A percentile compares a stretch with the other conserved stretches of the same genome.
These are phyloP conservation scores for Drosophila sproati DNA, from an alignment of 1,140 invertebrate species.

Conservation along the genomic window DNA sequence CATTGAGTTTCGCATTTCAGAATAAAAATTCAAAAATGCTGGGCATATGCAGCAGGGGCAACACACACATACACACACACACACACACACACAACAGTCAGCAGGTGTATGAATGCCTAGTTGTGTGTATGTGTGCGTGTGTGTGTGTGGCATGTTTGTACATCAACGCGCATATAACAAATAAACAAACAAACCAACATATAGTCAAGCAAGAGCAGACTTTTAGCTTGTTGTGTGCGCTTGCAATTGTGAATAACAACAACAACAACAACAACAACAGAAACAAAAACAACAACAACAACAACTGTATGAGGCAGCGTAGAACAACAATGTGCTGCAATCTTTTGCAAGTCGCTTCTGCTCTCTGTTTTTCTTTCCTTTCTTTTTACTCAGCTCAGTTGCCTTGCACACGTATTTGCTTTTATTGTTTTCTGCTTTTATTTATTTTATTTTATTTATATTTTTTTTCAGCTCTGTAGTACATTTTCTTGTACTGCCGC, in stretches of 20 bases:
- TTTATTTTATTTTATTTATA: conserved; percentile 42
- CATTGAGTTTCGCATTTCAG: conserved; percentile 69
- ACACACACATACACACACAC: conserved; percentile 27
- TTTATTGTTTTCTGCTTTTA: conserved; percentile 40
- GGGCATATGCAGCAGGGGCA: conserved; percentile 41
- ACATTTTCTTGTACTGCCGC: conserved; percentile 48
- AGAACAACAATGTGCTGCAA: conserved; percentile 64
- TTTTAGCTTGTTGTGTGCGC: conserved; percentile 61
- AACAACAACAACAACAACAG: conserved; percentile 37
- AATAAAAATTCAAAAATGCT: conserved; percentile 67
- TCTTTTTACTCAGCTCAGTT: conserved; percentile 35
- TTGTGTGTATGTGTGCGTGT: conserved; percentile 31
- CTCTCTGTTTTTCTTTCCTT: conserved; percentile 41
- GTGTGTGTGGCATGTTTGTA: conserved; percentile 59
- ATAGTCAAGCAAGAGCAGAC: conserved; percentile 46
- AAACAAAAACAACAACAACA: conserved; percentile 32
- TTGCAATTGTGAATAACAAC: conserved; percentile 62
- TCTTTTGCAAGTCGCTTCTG: conserved; percentile 52
- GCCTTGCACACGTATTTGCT: conserved; percentile 51
- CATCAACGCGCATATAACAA: conserved; percentile 66
- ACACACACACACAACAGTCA: conserved; percentile 21
- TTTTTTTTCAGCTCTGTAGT: conserved; percentile 40
- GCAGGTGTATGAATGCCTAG: conserved; percentile 4
- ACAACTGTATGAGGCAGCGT: conserved; percentile 21
- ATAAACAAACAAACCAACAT: conserved; percentile 53